Evolutionary conservation across 2,797 vertebrate genomes (phyloP).

Genomic region (Myotis findleyi): DNA sequence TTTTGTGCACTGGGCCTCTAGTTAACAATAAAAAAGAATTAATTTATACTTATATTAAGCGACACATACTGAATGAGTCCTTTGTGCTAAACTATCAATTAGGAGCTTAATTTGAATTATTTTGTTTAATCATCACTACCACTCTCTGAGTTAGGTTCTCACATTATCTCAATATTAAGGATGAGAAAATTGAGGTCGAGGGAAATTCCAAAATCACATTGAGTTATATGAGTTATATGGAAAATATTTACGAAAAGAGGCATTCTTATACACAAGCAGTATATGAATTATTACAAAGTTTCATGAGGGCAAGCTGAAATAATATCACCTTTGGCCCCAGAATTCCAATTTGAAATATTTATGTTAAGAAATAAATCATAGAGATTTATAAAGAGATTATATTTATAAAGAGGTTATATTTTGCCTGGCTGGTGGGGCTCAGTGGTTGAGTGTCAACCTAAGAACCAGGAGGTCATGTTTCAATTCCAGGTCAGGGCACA

Average conservation of each 20-base stretch:
- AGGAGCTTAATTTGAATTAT: neutral
- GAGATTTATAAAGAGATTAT: neutral
- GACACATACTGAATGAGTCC: neutral
- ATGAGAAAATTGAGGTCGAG: neutral
- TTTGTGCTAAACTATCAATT: neutral
- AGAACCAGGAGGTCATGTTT: too few species aligned
- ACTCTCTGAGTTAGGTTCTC: neutral
- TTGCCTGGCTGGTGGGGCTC: too few species aligned
- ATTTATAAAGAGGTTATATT: too few species aligned
- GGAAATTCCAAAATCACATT: neutral
- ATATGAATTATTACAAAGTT: neutral
- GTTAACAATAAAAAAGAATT: neutral
- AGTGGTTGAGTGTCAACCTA: too few species aligned
- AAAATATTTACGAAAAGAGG: neutral
- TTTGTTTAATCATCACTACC: neutral
- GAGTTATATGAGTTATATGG: too few species aligned
- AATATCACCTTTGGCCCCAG: neutral
- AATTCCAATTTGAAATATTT: neutral
- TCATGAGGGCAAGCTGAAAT: neutral
- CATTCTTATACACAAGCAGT: neutral
- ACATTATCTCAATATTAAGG: neutral
- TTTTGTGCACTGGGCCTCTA: too few species aligned
- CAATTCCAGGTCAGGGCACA: too few species aligned
- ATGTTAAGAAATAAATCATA: neutral
- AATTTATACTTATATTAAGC: neutral